Base-by-base conservation (phyloP, 37 sponge, comb jelly and placozoan species). In the Chondrilla cf. caribensis region DNA sequence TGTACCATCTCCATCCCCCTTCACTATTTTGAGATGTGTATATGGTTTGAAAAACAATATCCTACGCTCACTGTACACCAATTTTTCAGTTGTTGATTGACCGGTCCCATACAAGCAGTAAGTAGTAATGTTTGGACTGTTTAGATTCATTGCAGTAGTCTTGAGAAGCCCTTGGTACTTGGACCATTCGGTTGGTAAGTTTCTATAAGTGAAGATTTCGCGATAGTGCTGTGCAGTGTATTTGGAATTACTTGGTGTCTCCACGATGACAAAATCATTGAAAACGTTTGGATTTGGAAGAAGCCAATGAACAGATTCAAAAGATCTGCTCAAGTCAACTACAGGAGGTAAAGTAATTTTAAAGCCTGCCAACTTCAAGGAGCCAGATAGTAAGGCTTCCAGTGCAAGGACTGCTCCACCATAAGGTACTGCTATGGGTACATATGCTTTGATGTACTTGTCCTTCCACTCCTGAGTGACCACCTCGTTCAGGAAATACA, bases 151-250 rank as follows among this genome's bases (percentile, higher is more conserved):
- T n/a, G n/a, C 38, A 51, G 5, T 85, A 85, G 18, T 87, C 9
- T 3, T 77, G 40, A 19, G 38, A 18, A 24, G 84, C 79, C 6
- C 66, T 29, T 66, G 86, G 59, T 80, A 84, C 70, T 84, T 81
- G 25, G 35, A 40, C 36, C 14, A 57, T 2, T 89, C 94, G 32
- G 82, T 47, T n/a, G 82, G 66, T 0, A 58, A 68, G 2, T 79
- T 33, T 2, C 81, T 78, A 58, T 85, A 84, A 3, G 25, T 71
- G 37, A 94, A 87, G 9, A 97, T 59, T 19, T 78, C 88, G 19
- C 85, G 15, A 70, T 92, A 97, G 38, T 97, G 88, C 57, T 78
- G 79, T 2, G 89, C 90, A 0, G 90, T 79, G 70, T 91, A 97
- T 54, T n/a, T n/a, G n/a, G 90, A 29, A 5, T n/a, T n/a, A 6